These are phyloP conservation scores for Nyleta sp. DNA, from an alignment of 2,888 invertebrate species.

Conservation along the genomic window DNA sequence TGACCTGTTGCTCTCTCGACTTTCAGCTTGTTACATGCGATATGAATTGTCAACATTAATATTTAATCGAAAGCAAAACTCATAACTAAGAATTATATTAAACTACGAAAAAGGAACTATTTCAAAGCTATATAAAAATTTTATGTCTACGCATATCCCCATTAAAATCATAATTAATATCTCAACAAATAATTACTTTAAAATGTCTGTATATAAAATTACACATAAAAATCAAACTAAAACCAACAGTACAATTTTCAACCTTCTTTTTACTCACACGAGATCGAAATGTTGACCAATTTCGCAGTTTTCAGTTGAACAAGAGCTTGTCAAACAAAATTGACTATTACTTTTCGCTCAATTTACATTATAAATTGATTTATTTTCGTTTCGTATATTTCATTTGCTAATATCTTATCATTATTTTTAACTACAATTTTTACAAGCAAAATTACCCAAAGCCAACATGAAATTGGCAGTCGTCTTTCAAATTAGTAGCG, in stretches of 20 bases:
- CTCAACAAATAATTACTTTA: too few species aligned
- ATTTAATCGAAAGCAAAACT: too few species aligned
- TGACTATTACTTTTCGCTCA: constrained; percentile 3
- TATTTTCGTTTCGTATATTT: constrained; percentile 1
- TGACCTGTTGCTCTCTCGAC: too few species aligned
- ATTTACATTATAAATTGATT: too few species aligned
- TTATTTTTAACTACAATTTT: not conserved
- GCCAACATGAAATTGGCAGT: constrained; percentile 96
- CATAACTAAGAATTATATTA: too few species aligned
- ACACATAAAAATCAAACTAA: not conserved
- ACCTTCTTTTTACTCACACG: constrained; percentile 74
- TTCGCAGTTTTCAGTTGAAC: constrained; percentile 80
- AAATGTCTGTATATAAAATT: too few species aligned
- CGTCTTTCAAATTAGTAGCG: constrained; percentile 95
- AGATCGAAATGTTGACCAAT: constrained; percentile 77
- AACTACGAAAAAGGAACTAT: too few species aligned
- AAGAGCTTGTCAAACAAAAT: constrained; percentile 77
- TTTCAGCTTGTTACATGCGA: too few species aligned
- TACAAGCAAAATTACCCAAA: constrained; percentile 86
- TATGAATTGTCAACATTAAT: too few species aligned
- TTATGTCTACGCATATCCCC: too few species aligned
- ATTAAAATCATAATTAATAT: too few species aligned
- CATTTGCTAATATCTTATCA: not conserved
- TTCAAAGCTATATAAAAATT: too few species aligned
- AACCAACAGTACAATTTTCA: constrained; percentile 35